phyloP scores from a whole-genome alignment of 2,113 vertebrate genomes.

The Numida meleagris region DNA sequence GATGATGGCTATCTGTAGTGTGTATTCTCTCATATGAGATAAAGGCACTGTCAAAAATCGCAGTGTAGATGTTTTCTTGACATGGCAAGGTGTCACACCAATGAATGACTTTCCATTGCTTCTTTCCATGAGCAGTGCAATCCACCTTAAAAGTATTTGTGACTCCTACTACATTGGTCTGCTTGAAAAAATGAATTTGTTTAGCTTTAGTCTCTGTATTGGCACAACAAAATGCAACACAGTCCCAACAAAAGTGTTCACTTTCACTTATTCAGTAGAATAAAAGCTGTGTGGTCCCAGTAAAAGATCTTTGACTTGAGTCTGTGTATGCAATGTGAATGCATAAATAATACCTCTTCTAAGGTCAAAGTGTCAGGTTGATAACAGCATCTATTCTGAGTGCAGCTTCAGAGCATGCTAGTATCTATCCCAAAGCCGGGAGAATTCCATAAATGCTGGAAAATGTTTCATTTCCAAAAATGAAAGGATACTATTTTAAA shows the following conservation, averaged over 20 bases:
- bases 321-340: background rate
- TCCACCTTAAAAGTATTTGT: background rate
- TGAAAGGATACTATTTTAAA: background rate
- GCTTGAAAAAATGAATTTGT: background rate
- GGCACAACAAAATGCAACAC: background rate
- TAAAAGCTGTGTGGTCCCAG: background rate
- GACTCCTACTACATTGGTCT: background rate
- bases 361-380: background rate
- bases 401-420: background rate
- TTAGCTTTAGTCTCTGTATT: background rate
- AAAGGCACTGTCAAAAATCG: background rate
- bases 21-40: background rate
- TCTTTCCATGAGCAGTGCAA: background rate
- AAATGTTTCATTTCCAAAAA: background rate
- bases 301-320: background rate
- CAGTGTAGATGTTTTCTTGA: background rate
- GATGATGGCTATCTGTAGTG: background rate
- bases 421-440: background rate
- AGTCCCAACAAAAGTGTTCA: accelerated
- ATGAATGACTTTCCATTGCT: background rate
- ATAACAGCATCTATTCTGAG: background rate
- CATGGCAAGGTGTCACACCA: background rate
- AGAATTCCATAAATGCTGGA: background rate
- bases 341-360: background rate
- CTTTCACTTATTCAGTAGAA: background rate